Base-by-base conservation (phyloP, 2,888 invertebrate species). In the Hermaeophaga mercurialis region DNA sequence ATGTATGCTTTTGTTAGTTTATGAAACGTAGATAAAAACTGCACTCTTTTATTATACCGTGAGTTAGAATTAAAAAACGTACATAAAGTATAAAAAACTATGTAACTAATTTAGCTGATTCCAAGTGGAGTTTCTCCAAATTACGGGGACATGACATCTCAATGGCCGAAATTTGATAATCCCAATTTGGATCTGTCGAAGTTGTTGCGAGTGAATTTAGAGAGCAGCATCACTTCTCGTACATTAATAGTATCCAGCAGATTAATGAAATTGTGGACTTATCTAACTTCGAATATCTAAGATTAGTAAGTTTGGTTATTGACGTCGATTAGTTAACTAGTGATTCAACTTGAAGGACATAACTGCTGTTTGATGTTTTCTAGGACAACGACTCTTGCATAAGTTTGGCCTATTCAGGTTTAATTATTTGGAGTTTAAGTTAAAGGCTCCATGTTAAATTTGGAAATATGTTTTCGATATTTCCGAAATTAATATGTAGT, bases 201-300 rank as follows among this genome's bases (percentile, higher is more conserved):
- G 67, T 69, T 67, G 67, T 65, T 22, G 69, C 73, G 69, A 73
- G 74, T 72, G 74, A 73, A 73, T 72, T 71, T 69, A 63, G 68
- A 67, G 69, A 71, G 67, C 68, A 70, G 70, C 70, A 68, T 68
- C 63, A 69, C 72, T 66, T 64, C 72, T 73, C 71, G 69, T 69
- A 69, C 73, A 72, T 76, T 75, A 75, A 75, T 74, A 73, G 74
- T 74, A 75, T 75, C 74, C 70, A 65, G 60, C 65, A 74, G 75
- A 75, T 76, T 75, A 76, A 75, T 76, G 74, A 74, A 76, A 72
- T 75, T 73, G 72, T 67, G 71, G 73, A 71, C 73, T 70, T 64
- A 66, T 66, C 66, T 58, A 73, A 75, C 68, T 75, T 72, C 64
- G 72, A 69, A 69, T 72, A 70, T 70, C 68, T 67, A 70, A 74